These are phyloP conservation scores for Hypotaenidia okinawae DNA, from an alignment of 2,797 vertebrate species.

Conservation along the genomic window DNA sequence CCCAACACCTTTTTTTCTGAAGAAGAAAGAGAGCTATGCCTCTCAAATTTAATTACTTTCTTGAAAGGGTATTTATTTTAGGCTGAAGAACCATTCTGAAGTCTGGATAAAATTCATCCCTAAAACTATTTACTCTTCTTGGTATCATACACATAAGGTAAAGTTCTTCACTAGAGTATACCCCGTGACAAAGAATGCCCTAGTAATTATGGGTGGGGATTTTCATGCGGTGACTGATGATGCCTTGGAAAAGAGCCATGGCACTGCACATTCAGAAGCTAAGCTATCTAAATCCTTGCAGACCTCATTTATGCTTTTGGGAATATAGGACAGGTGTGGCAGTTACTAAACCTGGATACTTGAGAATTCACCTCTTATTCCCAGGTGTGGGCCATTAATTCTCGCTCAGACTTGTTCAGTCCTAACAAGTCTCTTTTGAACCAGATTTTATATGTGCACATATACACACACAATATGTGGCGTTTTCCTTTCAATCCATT, in stretches of 20 bases:
- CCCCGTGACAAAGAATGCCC: constrained; percentile 27
- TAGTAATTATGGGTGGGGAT: constrained; percentile 66
- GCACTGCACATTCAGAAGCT: constrained; percentile 45
- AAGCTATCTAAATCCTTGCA: constrained; percentile 67
- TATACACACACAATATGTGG: not conserved
- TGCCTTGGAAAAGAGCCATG: constrained; percentile 56
- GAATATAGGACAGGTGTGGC: constrained; percentile 70
- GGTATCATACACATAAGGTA: constrained; percentile 45
- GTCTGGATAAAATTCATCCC: constrained; percentile 34
- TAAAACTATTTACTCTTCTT: constrained; percentile 44
- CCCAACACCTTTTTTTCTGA: not conserved
- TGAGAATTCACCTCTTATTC: constrained; percentile 61
- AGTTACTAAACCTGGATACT: constrained; percentile 63
- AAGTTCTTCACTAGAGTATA: constrained; percentile 33
- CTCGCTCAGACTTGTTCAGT: constrained; percentile 66
- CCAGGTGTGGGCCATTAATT: constrained; percentile 58
- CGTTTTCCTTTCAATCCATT: not conserved
- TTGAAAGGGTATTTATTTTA: constrained; percentile 8
- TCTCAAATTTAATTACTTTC: not conserved
- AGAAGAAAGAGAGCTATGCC: not conserved
- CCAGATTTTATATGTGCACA: constrained; percentile 7
- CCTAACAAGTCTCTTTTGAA: constrained; percentile 52
- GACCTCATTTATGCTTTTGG: constrained; percentile 66
- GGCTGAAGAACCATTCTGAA: constrained; percentile 13
- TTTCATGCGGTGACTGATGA: constrained; percentile 41